Evolutionary conservation across 2,797 vertebrate genomes (phyloP), one percentile per base, ranked within the genome.

Genomic region (Poecilia gillii): DNA sequence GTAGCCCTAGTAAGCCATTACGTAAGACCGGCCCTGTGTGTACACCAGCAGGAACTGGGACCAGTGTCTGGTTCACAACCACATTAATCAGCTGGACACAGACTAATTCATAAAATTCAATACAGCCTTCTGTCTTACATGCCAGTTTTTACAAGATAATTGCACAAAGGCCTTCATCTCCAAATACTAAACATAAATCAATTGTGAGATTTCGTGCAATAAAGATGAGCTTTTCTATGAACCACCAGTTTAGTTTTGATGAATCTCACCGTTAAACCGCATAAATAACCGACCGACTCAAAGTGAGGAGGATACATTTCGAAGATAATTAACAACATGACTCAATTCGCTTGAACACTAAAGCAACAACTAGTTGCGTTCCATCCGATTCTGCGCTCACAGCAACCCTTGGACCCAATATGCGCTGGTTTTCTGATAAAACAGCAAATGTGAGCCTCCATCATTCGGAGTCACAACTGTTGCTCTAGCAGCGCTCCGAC

Each of bases 381-480:
- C 77, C 7, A 28, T 45, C 25, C 74, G 1, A 28, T 16, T 53
- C 62, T 41, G 28, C 20, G 11, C 49, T 9, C 45, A 41, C 1
- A 66, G 7, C 14, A 25, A 13, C 11, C 64, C 39, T 39, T 25
- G 11, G 7, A 39, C 62, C 62, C 33, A 20, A 66, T 4, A 25
- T 41, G 20, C 64, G 64, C 20, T 25, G 20, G 39, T 41, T 68
- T 41, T 23, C 64, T 25, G 36, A 53, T 76, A 59, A 78, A 82
- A 43, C 74, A 20, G 45, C 12, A 45, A 3, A 78, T 53, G 18
- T 49, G 46, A 78, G 49, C 83, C 81, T 87, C 77, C 70, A 77
- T 76, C 51, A 53, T 25, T 25, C 85, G 75, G 59, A 88, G 75
- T 83, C 77, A 79, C 90, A 94, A 93, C 92, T 95, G 93, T 95